phyloP scores from a whole-genome alignment of 2,888 invertebrate species.

The Drosophila yooni region DNA sequence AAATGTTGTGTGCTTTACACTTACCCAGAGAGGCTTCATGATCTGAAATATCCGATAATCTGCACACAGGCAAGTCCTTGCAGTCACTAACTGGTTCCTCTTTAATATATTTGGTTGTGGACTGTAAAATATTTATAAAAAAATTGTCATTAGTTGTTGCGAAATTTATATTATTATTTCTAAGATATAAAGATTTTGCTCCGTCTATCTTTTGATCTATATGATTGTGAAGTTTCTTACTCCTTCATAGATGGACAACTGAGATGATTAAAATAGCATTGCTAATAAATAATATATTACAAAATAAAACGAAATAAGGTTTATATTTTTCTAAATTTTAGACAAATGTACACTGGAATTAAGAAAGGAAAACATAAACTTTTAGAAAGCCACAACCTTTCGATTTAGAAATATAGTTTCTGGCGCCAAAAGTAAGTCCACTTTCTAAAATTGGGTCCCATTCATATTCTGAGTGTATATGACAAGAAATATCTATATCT shows the following conservation, averaged over 20 bases:
- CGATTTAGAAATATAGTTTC: not conserved
- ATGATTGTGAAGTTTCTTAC: not conserved
- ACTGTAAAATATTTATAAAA: constrained; percentile 55
- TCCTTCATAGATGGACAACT: not conserved
- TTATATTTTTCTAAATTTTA: not conserved
- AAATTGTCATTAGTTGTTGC: not conserved
- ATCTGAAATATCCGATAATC: constrained; percentile 95
- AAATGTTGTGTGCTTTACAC: constrained; percentile 84
- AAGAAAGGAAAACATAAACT: accelerated
- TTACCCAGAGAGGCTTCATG: constrained; percentile 95
- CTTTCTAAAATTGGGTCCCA: not conserved
- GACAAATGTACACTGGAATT: not conserved
- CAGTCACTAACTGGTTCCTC: constrained; percentile 88
- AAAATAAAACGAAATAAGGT: not conserved
- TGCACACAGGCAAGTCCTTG: constrained; percentile 91
- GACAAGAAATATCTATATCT: not conserved
- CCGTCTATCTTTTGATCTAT: not conserved
- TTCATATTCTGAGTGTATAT: not conserved
- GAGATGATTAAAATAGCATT: not conserved
- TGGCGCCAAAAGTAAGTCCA: not conserved
- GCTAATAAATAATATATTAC: not conserved
- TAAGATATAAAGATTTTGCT: not conserved
- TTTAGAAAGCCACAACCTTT: not conserved
- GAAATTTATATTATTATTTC: not conserved
- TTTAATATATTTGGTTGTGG: constrained; percentile 83